Conservation (phyloP, 2,113 vertebrate species). For the Melierax canorus region DNA sequence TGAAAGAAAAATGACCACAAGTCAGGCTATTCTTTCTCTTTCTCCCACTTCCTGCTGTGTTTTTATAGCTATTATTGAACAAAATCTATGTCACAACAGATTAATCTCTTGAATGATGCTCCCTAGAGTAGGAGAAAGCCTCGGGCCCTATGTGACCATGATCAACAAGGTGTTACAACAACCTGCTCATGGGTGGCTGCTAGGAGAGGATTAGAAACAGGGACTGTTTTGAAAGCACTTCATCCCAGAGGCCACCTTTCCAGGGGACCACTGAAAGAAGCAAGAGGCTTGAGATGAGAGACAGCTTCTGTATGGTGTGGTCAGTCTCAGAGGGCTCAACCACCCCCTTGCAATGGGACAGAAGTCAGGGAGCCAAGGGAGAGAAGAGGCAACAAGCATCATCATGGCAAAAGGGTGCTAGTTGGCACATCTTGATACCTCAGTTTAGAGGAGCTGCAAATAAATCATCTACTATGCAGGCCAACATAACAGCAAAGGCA, state of each 20-base stretch:
- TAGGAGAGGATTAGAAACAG: background rate
- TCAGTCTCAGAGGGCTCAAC: background rate
- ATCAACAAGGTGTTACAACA: background rate
- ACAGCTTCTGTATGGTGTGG: fast-evolving
- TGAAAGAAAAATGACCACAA: background rate
- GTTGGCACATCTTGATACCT: fast-evolving
- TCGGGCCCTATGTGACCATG: fast-evolving
- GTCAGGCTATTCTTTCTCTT: background rate
- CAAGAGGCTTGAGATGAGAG: background rate
- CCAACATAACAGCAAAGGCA: background rate
- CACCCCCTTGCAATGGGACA: background rate
- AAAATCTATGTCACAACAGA: background rate
- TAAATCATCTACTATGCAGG: background rate
- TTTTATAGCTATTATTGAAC: conserved; percentile 13
- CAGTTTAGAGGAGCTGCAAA: background rate
- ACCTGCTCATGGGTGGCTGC: background rate
- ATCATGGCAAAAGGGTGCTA: background rate
- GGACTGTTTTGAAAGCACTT: background rate
- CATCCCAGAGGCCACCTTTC: background rate
- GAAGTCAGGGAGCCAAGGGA: background rate
- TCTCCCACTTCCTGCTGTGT: background rate
- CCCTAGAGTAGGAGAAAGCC: background rate
- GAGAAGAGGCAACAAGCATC: background rate
- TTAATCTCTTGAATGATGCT: background rate
- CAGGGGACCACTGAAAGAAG: background rate